phyloP scores from a whole-genome alignment of 35 echinoderm and acorn worm species.

The Eucidaris tribuloides region DNA sequence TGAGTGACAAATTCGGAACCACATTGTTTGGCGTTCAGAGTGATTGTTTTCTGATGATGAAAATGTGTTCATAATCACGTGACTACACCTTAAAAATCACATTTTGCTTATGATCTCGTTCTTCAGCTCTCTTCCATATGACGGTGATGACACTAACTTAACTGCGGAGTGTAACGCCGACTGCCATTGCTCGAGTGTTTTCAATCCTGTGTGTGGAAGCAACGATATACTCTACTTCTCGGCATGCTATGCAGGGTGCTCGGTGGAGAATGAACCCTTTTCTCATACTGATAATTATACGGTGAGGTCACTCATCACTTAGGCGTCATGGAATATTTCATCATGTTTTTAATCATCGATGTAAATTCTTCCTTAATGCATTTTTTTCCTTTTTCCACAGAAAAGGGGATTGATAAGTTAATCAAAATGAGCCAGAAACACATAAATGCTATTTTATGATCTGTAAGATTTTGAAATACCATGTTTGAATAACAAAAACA shows the following conservation, averaged over 20 bases:
- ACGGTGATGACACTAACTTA: constrained; percentile 37
- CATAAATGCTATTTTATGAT: background rate
- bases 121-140: background rate
- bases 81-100: too few species aligned
- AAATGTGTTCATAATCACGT: too few species aligned
- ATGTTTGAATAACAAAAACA: too few species aligned
- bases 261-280: background rate
- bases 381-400: background rate
- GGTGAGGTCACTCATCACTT: constrained; percentile 11
- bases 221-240: constrained; percentile 76
- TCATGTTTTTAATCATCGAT: background rate
- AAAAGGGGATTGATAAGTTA: background rate
- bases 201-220: constrained; percentile 76
- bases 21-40: too few species aligned
- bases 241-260: constrained; percentile 70
- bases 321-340: background rate
- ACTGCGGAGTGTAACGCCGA: constrained; percentile 44
- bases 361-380: background rate
- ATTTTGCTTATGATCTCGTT: background rate
- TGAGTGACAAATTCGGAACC: too few species aligned
- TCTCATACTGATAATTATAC: too few species aligned
- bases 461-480: too few species aligned
- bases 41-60: too few species aligned
- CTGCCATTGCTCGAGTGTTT: constrained; percentile 50
- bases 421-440: background rate